phyloP scores from a whole-genome alignment of 2,888 invertebrate genomes.

The Agriopis aurantiaria region DNA sequence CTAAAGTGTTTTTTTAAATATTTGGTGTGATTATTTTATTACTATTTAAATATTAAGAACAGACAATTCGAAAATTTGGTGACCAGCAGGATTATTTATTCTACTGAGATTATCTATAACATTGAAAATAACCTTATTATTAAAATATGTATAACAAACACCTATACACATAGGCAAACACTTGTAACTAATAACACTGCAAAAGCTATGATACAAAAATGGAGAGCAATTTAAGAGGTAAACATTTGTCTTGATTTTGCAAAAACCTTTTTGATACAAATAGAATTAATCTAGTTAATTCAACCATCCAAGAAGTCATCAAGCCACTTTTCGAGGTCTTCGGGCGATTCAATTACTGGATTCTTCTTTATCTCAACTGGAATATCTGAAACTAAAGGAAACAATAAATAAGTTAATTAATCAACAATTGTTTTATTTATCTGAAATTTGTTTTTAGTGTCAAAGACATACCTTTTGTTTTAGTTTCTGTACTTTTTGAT shows the following conservation, averaged over 20 bases:
- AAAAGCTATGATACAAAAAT: neutral
- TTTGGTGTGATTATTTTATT: too few relatives aligned
- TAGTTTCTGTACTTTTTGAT: conserved; percentile 7
- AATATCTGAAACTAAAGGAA: conserved; percentile 35
- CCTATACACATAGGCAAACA: too few relatives aligned
- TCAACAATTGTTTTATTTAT: neutral
- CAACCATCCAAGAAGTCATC: conserved; percentile 79
- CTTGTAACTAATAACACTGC: neutral
- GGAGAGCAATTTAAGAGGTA: neutral
- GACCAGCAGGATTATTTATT: too few relatives aligned
- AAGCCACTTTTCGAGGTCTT: conserved; percentile 83
- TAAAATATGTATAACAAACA: too few relatives aligned
- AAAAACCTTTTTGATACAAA: too few relatives aligned
- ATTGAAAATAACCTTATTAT: too few relatives aligned
- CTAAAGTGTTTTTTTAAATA: too few relatives aligned
- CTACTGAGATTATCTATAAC: too few relatives aligned
- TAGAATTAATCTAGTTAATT: neutral
- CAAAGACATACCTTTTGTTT: conserved; percentile 2
- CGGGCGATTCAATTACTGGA: conserved; percentile 74
- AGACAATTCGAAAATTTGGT: too few relatives aligned
- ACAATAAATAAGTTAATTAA: conserved; percentile 30
- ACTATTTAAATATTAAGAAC: too few relatives aligned
- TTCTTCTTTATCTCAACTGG: conserved; percentile 50
- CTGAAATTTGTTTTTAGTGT: too few relatives aligned
- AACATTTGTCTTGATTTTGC: neutral